These are phyloP conservation scores for Pilophorus perplexus DNA, from an alignment of 2,888 invertebrate genomes.

Conservation along the genomic window DNA sequence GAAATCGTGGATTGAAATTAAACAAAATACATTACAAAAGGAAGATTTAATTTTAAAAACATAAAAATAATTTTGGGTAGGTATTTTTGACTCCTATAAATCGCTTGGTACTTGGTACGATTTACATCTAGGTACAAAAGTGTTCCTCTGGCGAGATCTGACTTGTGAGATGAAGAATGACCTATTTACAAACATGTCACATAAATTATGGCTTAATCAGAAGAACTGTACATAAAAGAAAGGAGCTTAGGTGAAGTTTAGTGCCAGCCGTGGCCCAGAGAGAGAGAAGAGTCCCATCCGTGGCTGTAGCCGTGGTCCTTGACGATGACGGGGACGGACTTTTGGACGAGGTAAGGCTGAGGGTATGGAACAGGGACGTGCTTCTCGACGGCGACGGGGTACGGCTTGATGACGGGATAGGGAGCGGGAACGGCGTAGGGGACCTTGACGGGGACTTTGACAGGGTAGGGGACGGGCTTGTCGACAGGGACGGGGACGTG, in stretches of 20 bases:
- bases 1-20: too few species aligned
- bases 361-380: slow-evolving; percentile 66
- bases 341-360: slow-evolving; percentile 72
- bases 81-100: too few species aligned
- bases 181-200: too few species aligned
- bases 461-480: slow-evolving; percentile 57
- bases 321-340: slow-evolving; percentile 72
- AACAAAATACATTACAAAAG: too few species aligned
- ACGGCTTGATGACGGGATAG: slow-evolving; percentile 74
- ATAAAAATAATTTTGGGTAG: too few species aligned
- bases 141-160: too few species aligned
- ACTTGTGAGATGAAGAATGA: too few species aligned
- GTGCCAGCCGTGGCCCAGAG: slow-evolving; percentile 24
- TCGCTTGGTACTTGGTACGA: too few species aligned
- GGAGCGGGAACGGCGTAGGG: slow-evolving; percentile 54
- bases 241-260: neutral
- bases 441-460: slow-evolving; percentile 64
- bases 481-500: slow-evolving; percentile 60
- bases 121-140: too few species aligned
- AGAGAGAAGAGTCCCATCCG: slow-evolving; percentile 21
- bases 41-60: too few species aligned
- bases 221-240: slow-evolving; percentile 9
- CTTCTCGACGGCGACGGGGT: slow-evolving; percentile 73
- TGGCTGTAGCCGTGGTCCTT: slow-evolving; percentile 55
- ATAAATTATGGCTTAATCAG: slow-evolving; percentile 1